A percentile compares a stretch with the other conserved stretches of the same genome.
phyloP scores from a whole-genome alignment of 1,140 invertebrate species.

The Phortica variegata region DNA sequence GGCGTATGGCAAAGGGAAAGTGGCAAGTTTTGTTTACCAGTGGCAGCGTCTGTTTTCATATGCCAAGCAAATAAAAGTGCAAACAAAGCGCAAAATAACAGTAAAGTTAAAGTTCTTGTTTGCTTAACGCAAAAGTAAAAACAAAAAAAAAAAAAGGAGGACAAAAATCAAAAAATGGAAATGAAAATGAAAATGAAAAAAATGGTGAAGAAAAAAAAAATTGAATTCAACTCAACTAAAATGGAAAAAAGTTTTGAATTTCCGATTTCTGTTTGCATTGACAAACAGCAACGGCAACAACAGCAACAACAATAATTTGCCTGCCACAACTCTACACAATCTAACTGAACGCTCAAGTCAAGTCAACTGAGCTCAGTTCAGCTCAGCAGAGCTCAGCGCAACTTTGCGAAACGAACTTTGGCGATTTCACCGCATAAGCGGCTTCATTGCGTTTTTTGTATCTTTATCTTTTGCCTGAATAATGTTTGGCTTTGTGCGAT shows the following conservation, averaged over 20 bases:
- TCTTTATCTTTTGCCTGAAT: constrained; percentile 1
- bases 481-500: no score
- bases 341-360: neutral
- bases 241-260: constrained; percentile 34
- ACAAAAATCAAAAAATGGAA: constrained; percentile 8
- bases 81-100: constrained; percentile 18
- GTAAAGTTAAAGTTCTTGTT: constrained; percentile 38
- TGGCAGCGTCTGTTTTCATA: constrained; percentile 7
- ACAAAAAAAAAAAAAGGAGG: neutral
- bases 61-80: constrained; percentile 26
- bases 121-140: constrained; percentile 21
- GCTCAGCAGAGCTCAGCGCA: constrained; percentile 3
- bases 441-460: constrained; percentile 38
- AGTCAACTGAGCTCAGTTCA: neutral
- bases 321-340: no score
- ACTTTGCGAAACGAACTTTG: neutral
- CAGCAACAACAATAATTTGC: neutral
- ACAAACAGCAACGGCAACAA: neutral
- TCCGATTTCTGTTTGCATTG: constrained; percentile 45
- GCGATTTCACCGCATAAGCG: constrained; percentile 1
- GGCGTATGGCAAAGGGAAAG: neutral
- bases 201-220: no score
- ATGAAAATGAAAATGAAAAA: no score
- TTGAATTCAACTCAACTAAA: no score
- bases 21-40: neutral